Evolutionary conservation across 2,888 invertebrate genomes (phyloP).

Genomic region (Mimachlamys varia): DNA sequence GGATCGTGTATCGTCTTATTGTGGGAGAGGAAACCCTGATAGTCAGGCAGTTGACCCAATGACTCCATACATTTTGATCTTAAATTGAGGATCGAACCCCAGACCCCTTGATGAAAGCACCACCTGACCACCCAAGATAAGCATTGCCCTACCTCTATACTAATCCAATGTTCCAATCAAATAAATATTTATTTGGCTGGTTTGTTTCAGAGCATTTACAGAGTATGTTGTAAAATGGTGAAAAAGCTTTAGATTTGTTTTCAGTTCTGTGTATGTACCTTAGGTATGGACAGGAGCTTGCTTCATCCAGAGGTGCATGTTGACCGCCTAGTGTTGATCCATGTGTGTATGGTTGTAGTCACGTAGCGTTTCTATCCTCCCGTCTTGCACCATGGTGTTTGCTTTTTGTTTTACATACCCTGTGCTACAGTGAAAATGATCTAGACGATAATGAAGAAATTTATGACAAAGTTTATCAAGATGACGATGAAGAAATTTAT

Average conservation of each 20-base stretch:
- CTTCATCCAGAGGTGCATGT: background rate
- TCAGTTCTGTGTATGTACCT: background rate
- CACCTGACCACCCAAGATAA: no score
- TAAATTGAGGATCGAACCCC: no score
- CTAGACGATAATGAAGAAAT: constrained; percentile 78
- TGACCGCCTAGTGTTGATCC: constrained; percentile 16
- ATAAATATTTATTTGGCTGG: background rate
- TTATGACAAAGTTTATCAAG: constrained; percentile 76
- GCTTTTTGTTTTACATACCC: constrained; percentile 47
- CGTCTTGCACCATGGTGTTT: constrained; percentile 41
- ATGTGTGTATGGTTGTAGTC: constrained; percentile 37
- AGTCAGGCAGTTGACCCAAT: no score
- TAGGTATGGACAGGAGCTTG: background rate
- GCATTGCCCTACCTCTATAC: no score
- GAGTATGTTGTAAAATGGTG: no score
- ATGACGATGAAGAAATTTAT: constrained; percentile 93
- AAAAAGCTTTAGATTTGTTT: background rate
- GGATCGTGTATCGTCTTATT: no score
- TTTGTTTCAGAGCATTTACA: background rate
- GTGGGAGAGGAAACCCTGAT: no score
- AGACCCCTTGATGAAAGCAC: no score
- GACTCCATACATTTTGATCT: no score
- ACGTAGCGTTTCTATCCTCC: constrained; percentile 28
- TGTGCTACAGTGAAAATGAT: constrained; percentile 72
- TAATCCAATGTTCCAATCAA: no score